Evolutionary conservation across 2,113 vertebrate genomes (phyloP), one percentile per base, ranked within the genome.

Genomic region (Microcebus jonahi): DNA sequence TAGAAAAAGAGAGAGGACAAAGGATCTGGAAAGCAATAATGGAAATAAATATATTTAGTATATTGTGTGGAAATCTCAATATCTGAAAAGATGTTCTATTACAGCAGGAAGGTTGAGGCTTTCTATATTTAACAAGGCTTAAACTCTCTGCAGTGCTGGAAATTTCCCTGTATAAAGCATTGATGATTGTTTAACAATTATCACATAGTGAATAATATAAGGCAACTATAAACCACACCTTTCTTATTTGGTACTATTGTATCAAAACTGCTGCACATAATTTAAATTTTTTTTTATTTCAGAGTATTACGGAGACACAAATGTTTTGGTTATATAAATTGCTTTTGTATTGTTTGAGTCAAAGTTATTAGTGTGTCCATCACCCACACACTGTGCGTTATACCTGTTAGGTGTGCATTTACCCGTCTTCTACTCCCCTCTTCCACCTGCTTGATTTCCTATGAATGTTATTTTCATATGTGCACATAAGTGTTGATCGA

Each of bases 1-100:
- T 92, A 95, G 34, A 70, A 84, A 96, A 92, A 92, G 9, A 65
- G 13, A 80, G 5, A 79, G 15, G 48, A 63, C 10, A 86, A 93
- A 55, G 3, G 6, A 68, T 71, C 21, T 80, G 34, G 80, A 94
- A 95, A 85, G 34, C 27, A 92, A 84, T 67, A 80, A n/a, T 31
- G 2, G 65, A 82, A 94, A 80, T 88, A 93, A 79, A 77, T 36
- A 65, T 76, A 88, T 77, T 25, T 65, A 84, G 6, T 71, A 4
- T 65, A 63, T 91, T 71, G 80, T 61, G 17, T 70, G 10, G 90
- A 93, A 63, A 87, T 70, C 42, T 70, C 45, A 94, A 42, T 77
- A 92, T 81, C 55, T 84, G 75, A 34, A 89, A 42, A 79, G 57
- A n/a, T 88, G n/a, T 29, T 84, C 25, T 83, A 4, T 27, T 77